Evolutionary conservation across 2,888 invertebrate species (phyloP).

Genomic region (Ischnus inquisitorius): DNA sequence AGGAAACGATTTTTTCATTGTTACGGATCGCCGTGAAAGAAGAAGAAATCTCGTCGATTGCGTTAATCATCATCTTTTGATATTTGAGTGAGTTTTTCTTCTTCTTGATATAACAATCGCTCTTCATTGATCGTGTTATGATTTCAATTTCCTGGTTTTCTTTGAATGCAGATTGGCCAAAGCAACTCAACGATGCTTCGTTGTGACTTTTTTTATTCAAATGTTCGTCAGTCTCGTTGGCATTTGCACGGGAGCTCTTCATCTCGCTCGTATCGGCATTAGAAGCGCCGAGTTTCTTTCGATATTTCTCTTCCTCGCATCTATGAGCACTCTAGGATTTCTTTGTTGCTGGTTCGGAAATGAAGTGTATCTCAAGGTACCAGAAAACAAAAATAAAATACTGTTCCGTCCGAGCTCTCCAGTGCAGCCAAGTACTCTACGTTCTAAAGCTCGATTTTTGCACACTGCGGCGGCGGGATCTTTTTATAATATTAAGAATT

Average conservation of each 20-base stretch:
- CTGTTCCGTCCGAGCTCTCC: too few species aligned
- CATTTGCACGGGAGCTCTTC: constrained; percentile 32
- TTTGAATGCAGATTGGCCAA: neutral
- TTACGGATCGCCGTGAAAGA: neutral
- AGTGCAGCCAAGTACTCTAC: too few species aligned
- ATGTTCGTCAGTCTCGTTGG: constrained; percentile 20
- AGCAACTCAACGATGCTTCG: constrained; percentile 27
- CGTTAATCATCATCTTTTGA: neutral
- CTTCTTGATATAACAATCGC: neutral
- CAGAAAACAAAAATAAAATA: neutral
- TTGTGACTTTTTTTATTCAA: constrained; percentile 17
- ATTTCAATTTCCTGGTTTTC: neutral
- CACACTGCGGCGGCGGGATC: too few species aligned
- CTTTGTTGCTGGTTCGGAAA: constrained; percentile 72
- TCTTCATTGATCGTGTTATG: neutral
- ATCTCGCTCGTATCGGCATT: constrained; percentile 10
- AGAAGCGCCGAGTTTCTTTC: constrained; percentile 27
- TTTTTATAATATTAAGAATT: too few species aligned
- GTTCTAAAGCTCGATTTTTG: too few species aligned
- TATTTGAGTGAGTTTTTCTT: constrained; percentile 15
- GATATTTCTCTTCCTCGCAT: constrained; percentile 20
- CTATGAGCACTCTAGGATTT: constrained; percentile 68
- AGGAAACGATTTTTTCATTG: neutral
- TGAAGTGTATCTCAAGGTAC: constrained; percentile 68
- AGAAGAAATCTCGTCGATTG: constrained; percentile 12